phyloP scores from a whole-genome alignment of 2,113 vertebrate genomes.

The Caranx melampygus region DNA sequence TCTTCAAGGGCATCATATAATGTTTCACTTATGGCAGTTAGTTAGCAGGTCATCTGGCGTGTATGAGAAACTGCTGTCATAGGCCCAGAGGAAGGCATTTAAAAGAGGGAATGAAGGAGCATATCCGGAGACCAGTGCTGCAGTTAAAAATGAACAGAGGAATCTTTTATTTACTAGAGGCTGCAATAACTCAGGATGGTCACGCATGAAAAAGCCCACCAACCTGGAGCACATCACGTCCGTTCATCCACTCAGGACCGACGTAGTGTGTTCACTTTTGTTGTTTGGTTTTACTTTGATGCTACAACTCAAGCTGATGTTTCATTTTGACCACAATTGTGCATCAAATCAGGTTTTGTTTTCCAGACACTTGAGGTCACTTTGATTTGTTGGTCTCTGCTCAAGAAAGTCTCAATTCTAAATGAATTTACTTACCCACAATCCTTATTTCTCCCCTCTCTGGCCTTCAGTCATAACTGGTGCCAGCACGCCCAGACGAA shows the following conservation, averaged over 20 bases:
- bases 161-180: slow-evolving; percentile 24
- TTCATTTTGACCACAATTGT: slow-evolving; percentile 1
- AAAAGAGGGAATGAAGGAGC: slow-evolving; percentile 62
- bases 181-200: background rate
- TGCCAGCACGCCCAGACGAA: slow-evolving; percentile 37
- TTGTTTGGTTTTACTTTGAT: background rate
- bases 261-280: slow-evolving; percentile 6
- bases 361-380: background rate
- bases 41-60: slow-evolving; percentile 60
- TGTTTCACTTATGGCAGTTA: slow-evolving; percentile 49
- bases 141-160: slow-evolving; percentile 49
- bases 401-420: slow-evolving; percentile 4
- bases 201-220: slow-evolving; percentile 26
- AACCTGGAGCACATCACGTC: slow-evolving; percentile 3
- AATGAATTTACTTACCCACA: slow-evolving; percentile 31
- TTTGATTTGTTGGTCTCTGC: slow-evolving; percentile 5
- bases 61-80: slow-evolving; percentile 45
- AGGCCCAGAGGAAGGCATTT: slow-evolving; percentile 70
- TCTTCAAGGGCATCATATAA: slow-evolving; percentile 66
- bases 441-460: slow-evolving; percentile 1
- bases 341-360: background rate
- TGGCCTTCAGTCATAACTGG: slow-evolving; percentile 13
- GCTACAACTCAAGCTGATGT: slow-evolving; percentile 6
- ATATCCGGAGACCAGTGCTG: slow-evolving; percentile 63
- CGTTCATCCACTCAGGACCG: background rate